A percentile compares a stretch with the other conserved stretches of the same genome.
Evolutionary conservation across 2,888 invertebrate species (phyloP).

Genomic region (Tethea ocularis): DNA sequence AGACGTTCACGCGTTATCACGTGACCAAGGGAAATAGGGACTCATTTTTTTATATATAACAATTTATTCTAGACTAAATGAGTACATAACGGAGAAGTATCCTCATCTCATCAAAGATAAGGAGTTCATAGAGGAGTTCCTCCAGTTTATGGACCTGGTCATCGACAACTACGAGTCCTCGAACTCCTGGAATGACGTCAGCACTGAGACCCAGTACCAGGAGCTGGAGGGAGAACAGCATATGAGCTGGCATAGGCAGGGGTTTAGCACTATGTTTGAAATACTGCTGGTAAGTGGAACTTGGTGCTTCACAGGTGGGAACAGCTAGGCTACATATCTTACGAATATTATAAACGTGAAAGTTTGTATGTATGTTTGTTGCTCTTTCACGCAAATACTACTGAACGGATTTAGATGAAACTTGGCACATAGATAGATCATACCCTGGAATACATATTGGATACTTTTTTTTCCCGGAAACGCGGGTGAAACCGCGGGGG

Average conservation of each 20-base stretch:
- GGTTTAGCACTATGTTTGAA: slow-evolving; percentile 59
- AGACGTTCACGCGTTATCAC: too few relatives aligned
- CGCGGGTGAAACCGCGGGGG: too few relatives aligned
- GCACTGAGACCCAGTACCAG: slow-evolving; percentile 39
- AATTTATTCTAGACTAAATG: slow-evolving; percentile 36
- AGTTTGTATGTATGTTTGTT: too few relatives aligned
- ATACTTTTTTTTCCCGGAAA: too few relatives aligned
- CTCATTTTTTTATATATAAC: background rate
- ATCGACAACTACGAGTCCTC: slow-evolving; percentile 53
- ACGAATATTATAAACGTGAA: too few relatives aligned
- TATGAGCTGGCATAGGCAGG: slow-evolving; percentile 55
- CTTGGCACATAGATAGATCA: too few relatives aligned
- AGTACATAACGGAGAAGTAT: slow-evolving; percentile 41
- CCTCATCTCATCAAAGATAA: slow-evolving; percentile 39
- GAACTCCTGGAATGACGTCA: slow-evolving; percentile 59
- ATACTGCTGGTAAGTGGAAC: slow-evolving; percentile 40
- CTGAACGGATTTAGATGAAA: too few relatives aligned
- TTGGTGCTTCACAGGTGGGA: background rate
- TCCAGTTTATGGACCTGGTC: slow-evolving; percentile 46
- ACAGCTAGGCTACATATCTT: too few relatives aligned
- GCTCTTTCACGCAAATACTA: too few relatives aligned
- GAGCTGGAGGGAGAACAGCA: slow-evolving; percentile 51
- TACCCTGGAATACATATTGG: too few relatives aligned
- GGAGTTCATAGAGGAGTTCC: slow-evolving; percentile 46
- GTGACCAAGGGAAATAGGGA: too few relatives aligned